Evolutionary conservation across 2,888 invertebrate species (phyloP).

Genomic region (Heliothis peltigera): DNA sequence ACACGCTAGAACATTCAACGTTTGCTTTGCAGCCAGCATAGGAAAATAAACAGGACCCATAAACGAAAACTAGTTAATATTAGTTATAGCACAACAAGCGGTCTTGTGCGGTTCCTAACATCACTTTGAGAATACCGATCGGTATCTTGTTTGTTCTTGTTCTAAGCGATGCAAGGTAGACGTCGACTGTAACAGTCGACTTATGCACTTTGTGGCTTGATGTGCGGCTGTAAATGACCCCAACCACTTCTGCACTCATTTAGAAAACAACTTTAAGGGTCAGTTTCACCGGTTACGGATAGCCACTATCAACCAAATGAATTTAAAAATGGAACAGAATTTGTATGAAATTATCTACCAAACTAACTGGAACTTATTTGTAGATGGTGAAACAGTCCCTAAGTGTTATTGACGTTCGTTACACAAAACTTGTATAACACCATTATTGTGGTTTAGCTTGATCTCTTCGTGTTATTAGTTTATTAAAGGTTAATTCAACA

Average conservation of each 20-base stretch:
- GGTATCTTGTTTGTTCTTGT: conserved; percentile 10
- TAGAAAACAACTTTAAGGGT: conserved; percentile 5
- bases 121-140: conserved; percentile 10
- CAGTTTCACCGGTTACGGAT: no score
- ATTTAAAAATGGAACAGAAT: no score
- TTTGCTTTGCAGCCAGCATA: no score
- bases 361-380: no score
- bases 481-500: conserved; percentile 5
- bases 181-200: conserved; percentile 5
- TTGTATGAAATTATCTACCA: no score
- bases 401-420: no score
- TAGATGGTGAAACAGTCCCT: no score
- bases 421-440: no score
- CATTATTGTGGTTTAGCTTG: conserved; percentile 13
- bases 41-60: background rate
- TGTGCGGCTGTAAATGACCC: conserved; percentile 1
- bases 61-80: conserved; percentile 13
- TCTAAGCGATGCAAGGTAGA: conserved; percentile 7
- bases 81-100: background rate
- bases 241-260: conserved; percentile 7
- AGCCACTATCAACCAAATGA: no score
- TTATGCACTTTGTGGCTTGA: background rate
- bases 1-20: no score
- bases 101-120: background rate
- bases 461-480: background rate